These are phyloP conservation scores for Polyommatus iphigenia DNA, from an alignment of 2,888 invertebrate genomes.

Conservation along the genomic window DNA sequence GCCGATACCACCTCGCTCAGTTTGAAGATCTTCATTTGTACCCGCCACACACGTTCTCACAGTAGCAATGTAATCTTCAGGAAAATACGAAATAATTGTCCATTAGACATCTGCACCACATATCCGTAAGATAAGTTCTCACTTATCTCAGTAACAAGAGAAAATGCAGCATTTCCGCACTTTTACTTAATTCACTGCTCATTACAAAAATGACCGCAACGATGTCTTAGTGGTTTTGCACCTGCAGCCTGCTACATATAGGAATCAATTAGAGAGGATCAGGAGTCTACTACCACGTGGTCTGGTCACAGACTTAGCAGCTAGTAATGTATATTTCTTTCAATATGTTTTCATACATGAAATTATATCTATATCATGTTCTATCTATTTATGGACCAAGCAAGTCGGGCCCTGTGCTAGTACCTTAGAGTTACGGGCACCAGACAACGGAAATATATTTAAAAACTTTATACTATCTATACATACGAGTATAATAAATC, in stretches of 20 bases:
- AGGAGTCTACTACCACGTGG: not conserved
- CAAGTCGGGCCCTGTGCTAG: too few relatives aligned
- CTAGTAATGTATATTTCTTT: too few relatives aligned
- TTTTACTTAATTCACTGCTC: constrained; percentile 21
- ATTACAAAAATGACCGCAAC: constrained; percentile 27
- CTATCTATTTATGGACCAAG: too few relatives aligned
- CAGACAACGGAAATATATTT: too few relatives aligned
- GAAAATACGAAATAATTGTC: not conserved
- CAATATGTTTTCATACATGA: too few relatives aligned
- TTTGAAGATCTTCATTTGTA: not conserved
- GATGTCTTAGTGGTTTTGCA: not conserved
- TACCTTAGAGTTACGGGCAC: too few relatives aligned
- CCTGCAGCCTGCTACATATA: not conserved
- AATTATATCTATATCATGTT: too few relatives aligned
- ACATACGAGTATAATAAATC: too few relatives aligned
- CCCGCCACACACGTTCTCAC: not conserved
- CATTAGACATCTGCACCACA: not conserved
- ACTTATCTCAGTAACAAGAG: constrained; percentile 11
- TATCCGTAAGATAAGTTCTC: not conserved
- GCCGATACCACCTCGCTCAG: too few relatives aligned
- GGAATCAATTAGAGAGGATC: not conserved
- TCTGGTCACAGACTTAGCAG: too few relatives aligned
- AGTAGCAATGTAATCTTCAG: not conserved
- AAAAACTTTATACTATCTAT: too few relatives aligned
- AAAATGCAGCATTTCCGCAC: constrained; percentile 20